Evolutionary conservation across 2,888 invertebrate genomes (phyloP).

Genomic region (Eilema griseolum): DNA sequence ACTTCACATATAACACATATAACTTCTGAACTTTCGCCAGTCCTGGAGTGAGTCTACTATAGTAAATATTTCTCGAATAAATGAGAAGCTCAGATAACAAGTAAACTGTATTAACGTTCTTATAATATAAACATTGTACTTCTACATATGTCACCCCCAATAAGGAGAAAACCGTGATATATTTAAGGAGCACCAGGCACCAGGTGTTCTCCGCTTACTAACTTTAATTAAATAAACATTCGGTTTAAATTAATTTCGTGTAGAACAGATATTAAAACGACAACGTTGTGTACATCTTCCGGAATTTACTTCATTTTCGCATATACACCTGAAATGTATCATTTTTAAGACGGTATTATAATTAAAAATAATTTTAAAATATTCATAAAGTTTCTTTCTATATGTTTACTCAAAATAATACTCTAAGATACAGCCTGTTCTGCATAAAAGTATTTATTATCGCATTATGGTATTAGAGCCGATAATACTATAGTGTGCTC

Average conservation of each 20-base stretch:
- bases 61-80: too few relatives aligned
- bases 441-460: too few relatives aligned
- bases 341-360: not conserved
- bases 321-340: not conserved
- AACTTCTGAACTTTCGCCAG: too few relatives aligned
- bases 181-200: constrained; percentile 10
- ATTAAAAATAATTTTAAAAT: too few relatives aligned
- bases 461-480: too few relatives aligned
- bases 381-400: too few relatives aligned
- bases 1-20: too few relatives aligned
- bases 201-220: constrained; percentile 16
- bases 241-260: constrained; percentile 13
- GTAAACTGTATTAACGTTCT: not conserved
- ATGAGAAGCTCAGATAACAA: too few relatives aligned
- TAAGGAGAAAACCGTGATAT: constrained; percentile 17
- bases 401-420: too few relatives aligned
- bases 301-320: not conserved
- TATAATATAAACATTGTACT: constrained; percentile 7
- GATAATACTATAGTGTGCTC: too few relatives aligned
- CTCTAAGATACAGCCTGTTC: too few relatives aligned
- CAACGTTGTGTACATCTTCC: constrained; percentile 3
- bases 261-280: constrained; percentile 14
- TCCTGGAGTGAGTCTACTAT: too few relatives aligned
- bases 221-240: constrained; percentile 22
- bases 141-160: constrained; percentile 8